phyloP scores from a whole-genome alignment of 2,797 vertebrate species.

The Rhinoraja longicauda region DNA sequence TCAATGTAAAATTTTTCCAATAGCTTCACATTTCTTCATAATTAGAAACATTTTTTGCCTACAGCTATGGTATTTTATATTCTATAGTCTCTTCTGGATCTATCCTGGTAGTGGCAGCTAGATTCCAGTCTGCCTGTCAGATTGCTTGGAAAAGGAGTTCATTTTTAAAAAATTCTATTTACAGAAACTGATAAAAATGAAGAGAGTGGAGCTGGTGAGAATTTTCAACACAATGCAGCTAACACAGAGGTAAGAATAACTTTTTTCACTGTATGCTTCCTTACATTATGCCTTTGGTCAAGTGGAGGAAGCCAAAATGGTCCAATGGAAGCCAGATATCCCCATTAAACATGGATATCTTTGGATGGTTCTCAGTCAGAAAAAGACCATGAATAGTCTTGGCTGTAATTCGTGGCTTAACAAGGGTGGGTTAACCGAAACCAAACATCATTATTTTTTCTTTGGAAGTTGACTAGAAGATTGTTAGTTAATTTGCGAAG shows the following conservation, averaged over 20 bases:
- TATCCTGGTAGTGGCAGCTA: background rate
- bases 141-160: background rate
- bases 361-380: background rate
- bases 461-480: background rate
- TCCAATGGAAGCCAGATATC: background rate
- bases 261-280: background rate
- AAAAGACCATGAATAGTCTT: background rate
- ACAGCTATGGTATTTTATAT: background rate
- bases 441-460: background rate
- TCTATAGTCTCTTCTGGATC: background rate
- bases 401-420: background rate
- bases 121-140: background rate
- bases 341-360: background rate
- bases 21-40: background rate
- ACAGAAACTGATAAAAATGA: constrained; percentile 12
- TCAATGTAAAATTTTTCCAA: background rate
- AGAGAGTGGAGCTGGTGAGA: background rate
- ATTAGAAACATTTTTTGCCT: background rate
- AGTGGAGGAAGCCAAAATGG: background rate
- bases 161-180: background rate
- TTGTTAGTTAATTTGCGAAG: background rate
- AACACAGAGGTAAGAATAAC: constrained; percentile 19
- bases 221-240: constrained; percentile 23
- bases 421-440: background rate
- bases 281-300: background rate